These are phyloP conservation scores for Psettodes erumei DNA, from an alignment of 2,113 vertebrate species.

Conservation along the genomic window DNA sequence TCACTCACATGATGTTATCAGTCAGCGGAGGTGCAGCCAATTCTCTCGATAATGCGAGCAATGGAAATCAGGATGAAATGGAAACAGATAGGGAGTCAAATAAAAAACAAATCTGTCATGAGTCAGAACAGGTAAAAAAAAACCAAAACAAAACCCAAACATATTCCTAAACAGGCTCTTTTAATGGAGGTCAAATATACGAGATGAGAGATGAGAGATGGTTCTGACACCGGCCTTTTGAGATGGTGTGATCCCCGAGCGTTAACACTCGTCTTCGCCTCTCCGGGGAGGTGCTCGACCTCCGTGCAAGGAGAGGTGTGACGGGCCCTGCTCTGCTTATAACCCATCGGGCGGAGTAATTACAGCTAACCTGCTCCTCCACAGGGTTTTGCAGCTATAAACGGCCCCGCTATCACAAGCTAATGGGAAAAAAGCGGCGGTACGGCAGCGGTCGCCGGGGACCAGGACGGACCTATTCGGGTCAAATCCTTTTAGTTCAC, in stretches of 20 bases:
- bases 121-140: neutral
- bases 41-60: neutral
- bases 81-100: neutral
- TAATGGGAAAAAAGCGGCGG: conserved; percentile 53
- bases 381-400: conserved; percentile 52
- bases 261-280: conserved; percentile 29
- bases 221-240: conserved; percentile 32
- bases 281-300: conserved; percentile 17
- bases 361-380: conserved; percentile 69
- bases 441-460: conserved; percentile 32
- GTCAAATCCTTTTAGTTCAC: conserved; percentile 51
- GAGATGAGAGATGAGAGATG: conserved; percentile 23
- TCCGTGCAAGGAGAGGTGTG: conserved; percentile 47
- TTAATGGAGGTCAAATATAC: conserved; percentile 25
- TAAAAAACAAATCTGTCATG: neutral
- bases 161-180: conserved; percentile 8
- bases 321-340: conserved; percentile 29
- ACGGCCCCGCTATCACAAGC: conserved; percentile 38
- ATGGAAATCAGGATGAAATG: neutral
- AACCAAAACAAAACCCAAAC: neutral
- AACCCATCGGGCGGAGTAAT: conserved; percentile 63
- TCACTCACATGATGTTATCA: neutral
- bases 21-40: conserved; percentile 3
- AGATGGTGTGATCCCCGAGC: conserved; percentile 38
- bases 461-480: conserved; percentile 34